Conservation (phyloP, 2,888 invertebrate genomes). For the Catocala nupta region DNA sequence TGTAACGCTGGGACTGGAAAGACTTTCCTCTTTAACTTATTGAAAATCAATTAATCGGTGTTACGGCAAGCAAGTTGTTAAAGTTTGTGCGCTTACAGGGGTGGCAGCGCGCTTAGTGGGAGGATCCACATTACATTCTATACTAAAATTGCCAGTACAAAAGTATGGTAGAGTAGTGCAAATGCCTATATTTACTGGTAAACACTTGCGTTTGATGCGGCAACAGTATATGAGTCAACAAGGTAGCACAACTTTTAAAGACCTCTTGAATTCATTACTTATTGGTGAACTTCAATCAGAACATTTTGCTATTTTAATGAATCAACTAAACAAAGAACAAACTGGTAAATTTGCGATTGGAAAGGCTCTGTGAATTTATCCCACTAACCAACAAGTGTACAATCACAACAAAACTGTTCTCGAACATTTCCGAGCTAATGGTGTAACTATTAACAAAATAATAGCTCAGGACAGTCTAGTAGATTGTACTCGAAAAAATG, state of each 20-base stretch:
- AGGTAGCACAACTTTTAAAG: neutral
- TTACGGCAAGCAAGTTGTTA: slow-evolving; percentile 43
- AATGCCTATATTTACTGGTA: slow-evolving; percentile 44
- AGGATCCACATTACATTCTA: slow-evolving; percentile 32
- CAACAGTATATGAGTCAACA: slow-evolving; percentile 26
- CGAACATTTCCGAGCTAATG: slow-evolving; percentile 9
- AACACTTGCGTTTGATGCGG: slow-evolving; percentile 48
- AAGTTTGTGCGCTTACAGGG: slow-evolving; percentile 55
- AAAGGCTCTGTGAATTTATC: slow-evolving; percentile 19
- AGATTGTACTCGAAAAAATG: slow-evolving; percentile 17
- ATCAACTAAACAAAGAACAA: neutral
- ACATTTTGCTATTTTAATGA: too few species aligned
- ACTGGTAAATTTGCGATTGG: slow-evolving; percentile 15
- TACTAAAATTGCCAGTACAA: slow-evolving; percentile 45
- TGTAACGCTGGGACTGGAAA: slow-evolving; percentile 38
- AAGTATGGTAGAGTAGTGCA: slow-evolving; percentile 46
- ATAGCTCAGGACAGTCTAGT: slow-evolving; percentile 35
- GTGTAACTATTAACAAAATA: slow-evolving; percentile 32
- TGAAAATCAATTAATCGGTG: slow-evolving; percentile 45
- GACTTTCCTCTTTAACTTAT: slow-evolving; percentile 38
- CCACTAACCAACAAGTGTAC: slow-evolving; percentile 22
- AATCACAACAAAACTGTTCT: slow-evolving; percentile 16
- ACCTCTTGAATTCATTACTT: neutral
- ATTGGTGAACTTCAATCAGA: slow-evolving; percentile 1
- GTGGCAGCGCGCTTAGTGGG: slow-evolving; percentile 54